Evolutionary conservation across 1,140 invertebrate genomes (phyloP), one percentile per base, ranked within the genome.

Genomic region (Drosophila nigromelanica): DNA sequence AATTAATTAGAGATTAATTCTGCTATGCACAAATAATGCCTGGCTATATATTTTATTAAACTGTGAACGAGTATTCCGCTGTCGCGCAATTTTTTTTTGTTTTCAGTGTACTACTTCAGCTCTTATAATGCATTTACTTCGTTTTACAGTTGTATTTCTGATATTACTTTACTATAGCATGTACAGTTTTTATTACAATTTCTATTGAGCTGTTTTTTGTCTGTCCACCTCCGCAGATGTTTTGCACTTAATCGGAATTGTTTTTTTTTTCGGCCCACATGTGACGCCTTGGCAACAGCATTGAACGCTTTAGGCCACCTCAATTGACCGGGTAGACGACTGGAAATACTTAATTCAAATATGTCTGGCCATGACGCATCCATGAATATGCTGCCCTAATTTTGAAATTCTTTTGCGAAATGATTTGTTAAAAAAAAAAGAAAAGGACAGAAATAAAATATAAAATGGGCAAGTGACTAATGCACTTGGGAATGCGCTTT

Each of bases 221-320:
- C 24, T 55, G 60, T 70, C 67, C 50, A 78, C 78, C 54, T 75
- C 63, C 58, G 70, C 63, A 62, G 73, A 76, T 42, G 61, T 71
- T 71, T 86, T 51, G 60, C 80, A 37, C 68, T 90, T 42, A 86
- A 90, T 85, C 78, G 75, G 42, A 63, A 80, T 71, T 79, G 67
- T 80, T 71, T 80, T 63, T 52, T 90, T 90, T 78, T 63, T 74
- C 78, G 30, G 52, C 74, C 51, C 67, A 75, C 54, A 89, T 81
- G 76, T 2, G 27, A 5, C 83, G 40, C 21, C 59, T 52, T 67
- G 52, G 69, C 73, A 85, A 81, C 70, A 68, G 60, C 10, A 39
- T 14, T 14, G 18, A 40, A 14, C 37, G 43, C n/a, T 56, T 63
- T 40, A 6, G 45, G 15, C 51, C 58, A 39, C 30, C 12, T 18